Evolutionary conservation across 2,888 invertebrate genomes (phyloP), one percentile per base, ranked within the genome.

Genomic region (Drosophila limbata): DNA sequence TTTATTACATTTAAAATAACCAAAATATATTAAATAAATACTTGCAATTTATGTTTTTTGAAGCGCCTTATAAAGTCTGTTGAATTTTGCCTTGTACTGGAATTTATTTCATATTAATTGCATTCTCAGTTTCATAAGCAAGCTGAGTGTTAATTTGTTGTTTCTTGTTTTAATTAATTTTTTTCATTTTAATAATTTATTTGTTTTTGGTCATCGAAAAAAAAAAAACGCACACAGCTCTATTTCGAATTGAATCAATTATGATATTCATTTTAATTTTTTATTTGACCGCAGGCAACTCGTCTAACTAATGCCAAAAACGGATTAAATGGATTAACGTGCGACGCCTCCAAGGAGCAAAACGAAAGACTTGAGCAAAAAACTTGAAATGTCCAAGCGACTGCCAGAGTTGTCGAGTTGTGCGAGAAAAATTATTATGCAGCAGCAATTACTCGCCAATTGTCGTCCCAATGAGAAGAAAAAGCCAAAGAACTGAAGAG

Each of bases 381-480:
- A 85, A 85, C 84, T 82, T 66, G 85, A 63, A 64, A 62, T 84
- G 71, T 55, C 81, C 74, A 82, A 69, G 64, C 52, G n/a, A 19
- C 52, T 25, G 51, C 2, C 77, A 59, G 63, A 47, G 79, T 72
- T 74, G 70, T 39, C 69, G 63, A 52, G 52, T 44, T 72, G 61
- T 67, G 57, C 31, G 52, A 35, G 57, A 59, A 81, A 84, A 83
- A 85, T 84, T 86, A 87, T 89, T 87, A 90, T 89, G 88, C 88
- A 90, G 87, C 83, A 80, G 81, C 91, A 91, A 91, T 91, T 91
- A 91, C 91, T 89, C 90, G 91, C 80, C 90, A 90, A 90, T 90
- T 89, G 87, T 79, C 82, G 85, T 81, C 76, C 64, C 84, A 87
- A 87, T 81, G 79, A 81, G 35, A 73, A 77, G 73, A 68, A 75